phyloP scores from a whole-genome alignment of 2,797 vertebrate genomes.

The Hemibagrus guttatus region DNA sequence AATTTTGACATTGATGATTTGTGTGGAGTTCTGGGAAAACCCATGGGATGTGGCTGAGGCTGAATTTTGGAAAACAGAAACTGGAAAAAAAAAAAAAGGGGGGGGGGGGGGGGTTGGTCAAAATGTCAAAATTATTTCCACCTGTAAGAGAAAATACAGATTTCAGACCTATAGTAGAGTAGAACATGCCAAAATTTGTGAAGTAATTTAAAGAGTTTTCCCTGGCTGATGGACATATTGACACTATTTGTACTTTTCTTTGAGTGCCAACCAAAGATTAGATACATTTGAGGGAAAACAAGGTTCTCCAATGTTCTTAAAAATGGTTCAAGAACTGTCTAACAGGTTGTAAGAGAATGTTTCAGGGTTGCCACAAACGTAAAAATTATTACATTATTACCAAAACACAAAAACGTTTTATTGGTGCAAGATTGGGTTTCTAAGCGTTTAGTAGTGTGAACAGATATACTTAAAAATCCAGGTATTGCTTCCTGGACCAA shows the following conservation, averaged over 20 bases:
- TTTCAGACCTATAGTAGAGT: not conserved
- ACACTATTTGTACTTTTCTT: not conserved
- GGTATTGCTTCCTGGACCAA: conserved; percentile 53
- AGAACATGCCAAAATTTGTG: not conserved
- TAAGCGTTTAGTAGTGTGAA: not conserved
- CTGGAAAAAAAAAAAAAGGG: not conserved
- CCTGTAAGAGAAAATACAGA: not conserved
- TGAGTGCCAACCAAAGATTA: not conserved
- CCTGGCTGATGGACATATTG: not conserved
- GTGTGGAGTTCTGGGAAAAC: not conserved
- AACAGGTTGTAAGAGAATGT: not conserved
- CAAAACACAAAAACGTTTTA: not conserved
- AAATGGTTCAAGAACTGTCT: not conserved
- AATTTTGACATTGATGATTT: conserved; percentile 17
- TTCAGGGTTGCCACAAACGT: not conserved
- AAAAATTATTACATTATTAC: not conserved
- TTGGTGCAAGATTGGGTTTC: not conserved
- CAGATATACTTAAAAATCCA: conserved; percentile 44
- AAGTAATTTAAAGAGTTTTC: not conserved
- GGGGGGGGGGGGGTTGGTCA: too few relatives aligned
- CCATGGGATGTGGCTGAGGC: not conserved
- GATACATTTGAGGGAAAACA: not conserved
- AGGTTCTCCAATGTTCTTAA: not conserved
- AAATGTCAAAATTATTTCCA: not conserved
- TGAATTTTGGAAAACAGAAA: conserved; percentile 1